Evolutionary conservation across 1,140 invertebrate species (phyloP).

Genomic region (Drosophila ironensis): DNA sequence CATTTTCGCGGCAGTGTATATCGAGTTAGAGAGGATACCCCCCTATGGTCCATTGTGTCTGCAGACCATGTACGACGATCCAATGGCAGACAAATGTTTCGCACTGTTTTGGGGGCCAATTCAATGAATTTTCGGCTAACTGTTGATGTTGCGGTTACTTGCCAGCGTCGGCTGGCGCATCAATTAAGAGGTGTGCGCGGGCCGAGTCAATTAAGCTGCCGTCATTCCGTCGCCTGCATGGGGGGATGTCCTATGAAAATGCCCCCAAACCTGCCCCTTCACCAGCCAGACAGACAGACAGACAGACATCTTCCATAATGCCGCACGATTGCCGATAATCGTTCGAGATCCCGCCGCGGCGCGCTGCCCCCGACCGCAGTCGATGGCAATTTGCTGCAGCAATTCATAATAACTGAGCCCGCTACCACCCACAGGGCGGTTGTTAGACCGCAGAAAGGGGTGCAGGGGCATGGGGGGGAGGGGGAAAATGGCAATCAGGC

Average conservation of each 20-base stretch:
- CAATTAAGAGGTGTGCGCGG: constrained; percentile 69
- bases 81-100: constrained; percentile 34
- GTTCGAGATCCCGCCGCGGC: constrained; percentile 1
- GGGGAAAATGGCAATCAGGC: constrained; percentile 34
- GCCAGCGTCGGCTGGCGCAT: constrained; percentile 25
- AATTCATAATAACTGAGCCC: constrained; percentile 75
- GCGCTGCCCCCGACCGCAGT: not conserved
- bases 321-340: constrained; percentile 51
- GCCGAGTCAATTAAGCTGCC: constrained; percentile 65
- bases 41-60: not conserved
- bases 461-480: not conserved
- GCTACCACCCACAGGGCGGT: constrained; percentile 76
- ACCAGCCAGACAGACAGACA: constrained; percentile 2
- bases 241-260: not conserved
- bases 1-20: not conserved
- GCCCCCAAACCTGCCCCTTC: not conserved
- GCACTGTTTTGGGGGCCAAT: constrained; percentile 27
- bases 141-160: constrained; percentile 66
- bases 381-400: constrained; percentile 67
- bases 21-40: not conserved
- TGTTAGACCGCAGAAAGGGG: constrained; percentile 39
- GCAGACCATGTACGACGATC: not conserved
- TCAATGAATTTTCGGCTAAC: constrained; percentile 65
- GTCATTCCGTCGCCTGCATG: constrained; percentile 9
- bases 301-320: constrained; percentile 60